Evolutionary conservation across 1,140 invertebrate genomes (phyloP).

Genomic region (Temnothorax curvispinosus): DNA sequence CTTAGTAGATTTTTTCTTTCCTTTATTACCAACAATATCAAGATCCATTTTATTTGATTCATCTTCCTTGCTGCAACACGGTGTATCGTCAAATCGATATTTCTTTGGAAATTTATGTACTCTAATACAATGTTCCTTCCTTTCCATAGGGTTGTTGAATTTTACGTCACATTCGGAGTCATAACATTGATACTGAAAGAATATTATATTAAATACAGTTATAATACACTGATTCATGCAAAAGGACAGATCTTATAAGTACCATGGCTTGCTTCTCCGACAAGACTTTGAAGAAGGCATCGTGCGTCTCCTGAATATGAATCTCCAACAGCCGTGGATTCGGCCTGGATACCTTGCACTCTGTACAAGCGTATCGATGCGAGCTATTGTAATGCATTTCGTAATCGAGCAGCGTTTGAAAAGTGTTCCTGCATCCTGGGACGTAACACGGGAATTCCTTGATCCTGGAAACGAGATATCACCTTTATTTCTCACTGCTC

Average conservation of each 20-base stretch:
- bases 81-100: conserved; percentile 87
- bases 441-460: conserved; percentile 83
- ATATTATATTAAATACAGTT: conserved; percentile 62
- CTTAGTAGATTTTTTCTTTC: conserved; percentile 33
- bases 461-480: conserved; percentile 78
- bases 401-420: conserved; percentile 83
- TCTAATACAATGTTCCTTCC: conserved; percentile 88
- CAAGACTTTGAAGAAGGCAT: conserved; percentile 89
- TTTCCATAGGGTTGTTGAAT: conserved; percentile 86
- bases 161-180: conserved; percentile 88
- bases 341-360: conserved; percentile 88
- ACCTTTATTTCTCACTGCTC: neutral
- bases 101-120: conserved; percentile 89
- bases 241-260: conserved; percentile 72
- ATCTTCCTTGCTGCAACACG: conserved; percentile 67
- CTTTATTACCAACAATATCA: conserved; percentile 26
- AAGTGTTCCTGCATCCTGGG: conserved; percentile 80
- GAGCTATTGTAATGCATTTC: conserved; percentile 86
- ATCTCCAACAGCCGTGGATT: conserved; percentile 89
- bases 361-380: conserved; percentile 84
- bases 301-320: conserved; percentile 90
- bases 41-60: conserved; percentile 70
- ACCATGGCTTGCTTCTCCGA: conserved; percentile 88
- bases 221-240: neutral
- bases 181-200: conserved; percentile 88